Evolutionary conservation across 2,888 invertebrate species (phyloP).

Genomic region (Acrobasis consociella): DNA sequence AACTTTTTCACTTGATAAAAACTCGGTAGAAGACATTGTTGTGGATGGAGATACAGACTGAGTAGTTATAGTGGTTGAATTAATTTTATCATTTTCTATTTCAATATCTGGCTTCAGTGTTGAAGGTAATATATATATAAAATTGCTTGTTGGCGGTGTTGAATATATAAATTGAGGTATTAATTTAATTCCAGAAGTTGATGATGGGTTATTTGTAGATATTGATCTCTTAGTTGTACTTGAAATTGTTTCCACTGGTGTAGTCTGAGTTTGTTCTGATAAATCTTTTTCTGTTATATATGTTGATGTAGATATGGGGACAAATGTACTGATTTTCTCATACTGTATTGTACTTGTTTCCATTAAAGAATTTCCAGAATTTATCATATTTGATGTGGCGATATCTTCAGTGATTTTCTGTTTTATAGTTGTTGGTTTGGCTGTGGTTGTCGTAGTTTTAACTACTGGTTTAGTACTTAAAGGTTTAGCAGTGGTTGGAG

Average conservation of each 20-base stretch:
- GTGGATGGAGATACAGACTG: conserved; percentile 74
- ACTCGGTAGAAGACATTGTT: conserved; percentile 61
- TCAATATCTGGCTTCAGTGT: conserved; percentile 25
- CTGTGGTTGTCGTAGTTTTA: conserved; percentile 32
- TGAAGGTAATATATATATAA: conserved; percentile 33
- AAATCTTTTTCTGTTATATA: conserved; percentile 57
- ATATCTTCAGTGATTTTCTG: conserved; percentile 11
- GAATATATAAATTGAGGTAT: conserved; percentile 33
- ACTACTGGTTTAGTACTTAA: conserved; percentile 30
- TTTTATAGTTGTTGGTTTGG: conserved; percentile 30
- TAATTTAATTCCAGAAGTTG: conserved; percentile 29
- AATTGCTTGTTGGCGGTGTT: conserved; percentile 38
- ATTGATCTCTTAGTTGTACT: conserved; percentile 42
- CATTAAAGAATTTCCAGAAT: conserved; percentile 35
- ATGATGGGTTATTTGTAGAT: conserved; percentile 35
- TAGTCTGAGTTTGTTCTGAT: conserved; percentile 38
- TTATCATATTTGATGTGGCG: background rate
- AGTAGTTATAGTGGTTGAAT: conserved; percentile 69
- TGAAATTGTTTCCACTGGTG: conserved; percentile 33
- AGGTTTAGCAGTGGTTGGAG: conserved; percentile 38
- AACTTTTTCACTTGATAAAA: conserved; percentile 44
- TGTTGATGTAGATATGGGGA: conserved; percentile 58
- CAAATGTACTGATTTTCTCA: conserved; percentile 63
- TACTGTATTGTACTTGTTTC: conserved; percentile 48
- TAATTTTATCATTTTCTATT: conserved; percentile 47